Base-by-base conservation (phyloP, 2,797 vertebrate genomes). In the Pangasius djambal region DNA sequence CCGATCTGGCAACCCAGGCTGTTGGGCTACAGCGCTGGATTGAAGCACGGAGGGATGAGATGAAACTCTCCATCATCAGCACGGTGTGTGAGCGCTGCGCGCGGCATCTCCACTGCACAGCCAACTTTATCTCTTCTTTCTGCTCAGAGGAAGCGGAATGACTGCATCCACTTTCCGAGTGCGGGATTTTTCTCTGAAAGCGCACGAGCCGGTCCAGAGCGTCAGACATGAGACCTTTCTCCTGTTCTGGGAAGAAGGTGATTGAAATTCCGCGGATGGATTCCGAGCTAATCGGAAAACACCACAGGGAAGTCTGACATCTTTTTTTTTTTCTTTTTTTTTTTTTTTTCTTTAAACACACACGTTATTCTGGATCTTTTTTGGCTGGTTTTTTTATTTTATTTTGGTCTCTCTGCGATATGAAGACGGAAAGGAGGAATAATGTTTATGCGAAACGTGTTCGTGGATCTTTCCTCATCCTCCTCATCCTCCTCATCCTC, bases 361-460 rank as follows among this genome's bases (percentile, higher is more conserved):
- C 25, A 6, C n/a, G 28, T 44, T 75, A 12, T 31, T 48, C 28
- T 50, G 83, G 83, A 61, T 87, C 84, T 40, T 18, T 37, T 88
- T 88, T 83, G 57, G 87, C 28, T 28, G 8, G 22, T 34, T 18
- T 37, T 88, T 88, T 40, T 18, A 31, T 88, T 88, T 40, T 18
- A 31, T 88, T 88, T 40, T 40, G 37, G 37, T 55, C 25, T 69
- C 65, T 85, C 83, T 52, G 28, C 61, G 83, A 31, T 67, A 55
- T 85, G 85, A 86, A 75, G 85, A 89, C 88, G 79, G 83, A 74
- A 75, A 90, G 93, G 93, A 94, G 93, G 89, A 95, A 88, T 88
- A 92, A 40, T 94, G 94, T 93, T 92, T 91, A 93, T 94, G 91
- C 95, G 88, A 91, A 91, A 95, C 93, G 95, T 95, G 93, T 92